Conservation (phyloP, 2,888 invertebrate genomes). For the Andrena minutula region DNA sequence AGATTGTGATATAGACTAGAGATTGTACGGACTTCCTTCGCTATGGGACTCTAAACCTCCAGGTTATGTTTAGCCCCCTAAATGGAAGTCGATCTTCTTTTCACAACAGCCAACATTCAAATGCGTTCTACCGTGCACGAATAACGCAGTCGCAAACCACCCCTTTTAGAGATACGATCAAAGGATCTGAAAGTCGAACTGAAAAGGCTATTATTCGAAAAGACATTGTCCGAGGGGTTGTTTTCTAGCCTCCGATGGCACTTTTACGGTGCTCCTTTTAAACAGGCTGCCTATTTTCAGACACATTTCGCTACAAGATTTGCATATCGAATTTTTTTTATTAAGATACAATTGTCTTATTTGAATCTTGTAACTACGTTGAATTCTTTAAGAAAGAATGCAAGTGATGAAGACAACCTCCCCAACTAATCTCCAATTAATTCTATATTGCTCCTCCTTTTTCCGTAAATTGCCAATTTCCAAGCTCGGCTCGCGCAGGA, state of each 20-base stretch:
- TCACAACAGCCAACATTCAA: slow-evolving; percentile 36
- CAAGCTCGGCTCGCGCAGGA: no score
- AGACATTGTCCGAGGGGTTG: slow-evolving; percentile 31
- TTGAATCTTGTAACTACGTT: no score
- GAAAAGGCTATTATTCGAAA: slow-evolving; percentile 30
- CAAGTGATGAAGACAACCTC: no score
- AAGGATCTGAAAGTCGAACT: slow-evolving; percentile 17
- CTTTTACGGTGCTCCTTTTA: slow-evolving; percentile 10
- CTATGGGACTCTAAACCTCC: background rate
- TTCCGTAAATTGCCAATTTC: no score
- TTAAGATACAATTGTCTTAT: background rate
- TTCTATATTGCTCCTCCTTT: no score
- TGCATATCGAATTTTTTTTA: slow-evolving; percentile 18
- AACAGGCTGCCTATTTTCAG: background rate
- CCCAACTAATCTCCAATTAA: no score
- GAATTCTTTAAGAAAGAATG: no score
- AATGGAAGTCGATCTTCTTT: slow-evolving; percentile 36
- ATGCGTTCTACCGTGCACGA: slow-evolving; percentile 25
- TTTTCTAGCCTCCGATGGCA: slow-evolving; percentile 28
- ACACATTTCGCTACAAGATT: background rate
- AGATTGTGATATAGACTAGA: background rate
- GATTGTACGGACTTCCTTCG: background rate
- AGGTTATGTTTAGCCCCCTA: slow-evolving; percentile 5
- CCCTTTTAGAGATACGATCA: slow-evolving; percentile 49
- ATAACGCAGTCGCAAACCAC: slow-evolving; percentile 43